These are phyloP conservation scores for Galerucella calmariensis DNA, from an alignment of 2,888 invertebrate genomes.

Conservation along the genomic window DNA sequence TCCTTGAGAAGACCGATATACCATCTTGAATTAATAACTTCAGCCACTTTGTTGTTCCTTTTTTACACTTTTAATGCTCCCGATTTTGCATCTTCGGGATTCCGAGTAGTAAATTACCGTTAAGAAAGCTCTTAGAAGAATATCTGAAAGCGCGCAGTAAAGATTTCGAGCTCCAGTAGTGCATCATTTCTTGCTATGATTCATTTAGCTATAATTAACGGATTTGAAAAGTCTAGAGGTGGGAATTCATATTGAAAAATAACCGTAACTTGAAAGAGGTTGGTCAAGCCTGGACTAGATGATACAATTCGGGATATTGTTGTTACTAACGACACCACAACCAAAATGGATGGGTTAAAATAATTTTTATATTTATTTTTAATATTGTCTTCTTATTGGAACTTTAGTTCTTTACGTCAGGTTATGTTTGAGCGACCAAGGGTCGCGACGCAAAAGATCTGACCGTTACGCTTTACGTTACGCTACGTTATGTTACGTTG, in stretches of 20 bases:
- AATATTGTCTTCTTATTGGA: too few relatives aligned
- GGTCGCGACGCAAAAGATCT: too few relatives aligned
- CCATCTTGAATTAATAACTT: conserved; percentile 17
- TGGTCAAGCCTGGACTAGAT: neutral
- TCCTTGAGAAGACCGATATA: conserved; percentile 5
- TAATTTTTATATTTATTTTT: too few relatives aligned
- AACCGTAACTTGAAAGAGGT: neutral
- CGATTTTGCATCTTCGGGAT: conserved; percentile 13
- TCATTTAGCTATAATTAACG: conserved; percentile 48
- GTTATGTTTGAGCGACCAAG: too few relatives aligned
- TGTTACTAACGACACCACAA: too few relatives aligned
- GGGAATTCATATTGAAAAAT: neutral
- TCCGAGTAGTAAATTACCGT: conserved; percentile 15
- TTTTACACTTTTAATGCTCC: neutral
- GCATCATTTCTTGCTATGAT: conserved; percentile 40
- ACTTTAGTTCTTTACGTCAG: too few relatives aligned
- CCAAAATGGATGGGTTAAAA: too few relatives aligned
- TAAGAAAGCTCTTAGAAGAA: conserved; percentile 13
- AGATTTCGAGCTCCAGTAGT: conserved; percentile 22
- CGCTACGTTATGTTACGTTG: too few relatives aligned
- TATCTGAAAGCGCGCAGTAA: conserved; percentile 14
- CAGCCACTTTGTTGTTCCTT: conserved; percentile 13
- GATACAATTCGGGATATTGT: too few relatives aligned
- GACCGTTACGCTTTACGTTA: too few relatives aligned
- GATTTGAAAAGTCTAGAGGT: conserved; percentile 33